These are phyloP conservation scores for Neria commutata DNA, from an alignment of 2,888 invertebrate genomes.

Conservation along the genomic window DNA sequence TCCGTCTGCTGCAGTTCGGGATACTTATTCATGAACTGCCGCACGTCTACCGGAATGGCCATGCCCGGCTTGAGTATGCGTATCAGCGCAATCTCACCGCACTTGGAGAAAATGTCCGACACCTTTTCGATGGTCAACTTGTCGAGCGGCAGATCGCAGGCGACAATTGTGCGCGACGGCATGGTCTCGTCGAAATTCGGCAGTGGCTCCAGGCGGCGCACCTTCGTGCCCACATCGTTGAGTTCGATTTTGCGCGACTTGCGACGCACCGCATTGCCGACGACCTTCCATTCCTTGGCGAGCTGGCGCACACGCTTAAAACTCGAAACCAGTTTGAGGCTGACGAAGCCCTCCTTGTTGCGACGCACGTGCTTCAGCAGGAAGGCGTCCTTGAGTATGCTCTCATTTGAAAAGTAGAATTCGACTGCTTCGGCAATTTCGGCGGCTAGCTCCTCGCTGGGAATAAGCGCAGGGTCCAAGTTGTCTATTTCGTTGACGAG, in stretches of 20 bases:
- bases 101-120: constrained; percentile 86
- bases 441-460: constrained; percentile 77
- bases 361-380: constrained; percentile 91
- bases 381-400: constrained; percentile 94
- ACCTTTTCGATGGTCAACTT: constrained; percentile 87
- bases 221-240: constrained; percentile 88
- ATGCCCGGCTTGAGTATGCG: constrained; percentile 87
- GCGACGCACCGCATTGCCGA: constrained; percentile 81
- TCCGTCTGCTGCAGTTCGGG: constrained; percentile 85
- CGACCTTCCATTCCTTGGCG: constrained; percentile 92
- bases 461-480: constrained; percentile 62
- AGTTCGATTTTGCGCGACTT: constrained; percentile 83
- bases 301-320: constrained; percentile 94
- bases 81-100: constrained; percentile 89
- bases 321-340: constrained; percentile 91
- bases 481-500: constrained; percentile 54
- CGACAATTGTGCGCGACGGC: constrained; percentile 89
- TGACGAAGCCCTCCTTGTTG: constrained; percentile 95
- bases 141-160: constrained; percentile 82
- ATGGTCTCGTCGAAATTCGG: constrained; percentile 92
- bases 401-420: constrained; percentile 94
- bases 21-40: constrained; percentile 88
- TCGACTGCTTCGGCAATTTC: constrained; percentile 89
- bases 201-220: constrained; percentile 81
- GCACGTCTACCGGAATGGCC: constrained; percentile 87